Base-by-base conservation (phyloP, 1,140 invertebrate species). In the Atta texana region DNA sequence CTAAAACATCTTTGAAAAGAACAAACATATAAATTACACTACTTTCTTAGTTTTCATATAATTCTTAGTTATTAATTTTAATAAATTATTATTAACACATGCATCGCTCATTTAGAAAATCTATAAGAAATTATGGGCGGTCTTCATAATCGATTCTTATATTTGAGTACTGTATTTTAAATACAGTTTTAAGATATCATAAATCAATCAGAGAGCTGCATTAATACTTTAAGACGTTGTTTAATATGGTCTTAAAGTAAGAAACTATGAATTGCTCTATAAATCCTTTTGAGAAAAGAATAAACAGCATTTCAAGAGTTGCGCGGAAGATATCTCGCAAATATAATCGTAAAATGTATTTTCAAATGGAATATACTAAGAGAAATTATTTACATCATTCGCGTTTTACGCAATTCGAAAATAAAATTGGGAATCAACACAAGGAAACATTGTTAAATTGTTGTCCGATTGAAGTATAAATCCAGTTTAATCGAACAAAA, bases 401-500 rank as follows among this genome's bases (percentile, higher is more conserved):
- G 18, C 7, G 0, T 4, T 57, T 68, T 55, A 14, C 5, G 7
- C 34, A 49, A 21, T 69, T 39, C 21, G 49, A 39, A 71, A 81
- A 55, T 81, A 44, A 2, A 44, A 0, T 61, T 16, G 3, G 10
- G 31, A 74, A 44, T 51, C 14, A 39, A 75, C 31, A 63, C 12
- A 71, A 24, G 21, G 39, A 80, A 55, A 59, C 34, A 49, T 82
- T 31, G 24, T 82, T 82, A 74, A 4, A 49, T 39, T 69, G 39
- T 69, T 49, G 66, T 69, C 39, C n/a, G 16, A 4, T 31, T 49
- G 34, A 61, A 59, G 39, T 10, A n/a, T 16, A 74, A 61, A 84
- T 74, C 39, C n/a, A 55, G 55, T 34, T 84, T 75, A 84, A 84
- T 84, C 69, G 55, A 14, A 24, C 24, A 61, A 84, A 84, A 84